Percentiles rank a stretch among this genome's conserved stretches.
Evolutionary conservation across 2,797 vertebrate species (phyloP).

Genomic region (Myotis findleyi): DNA sequence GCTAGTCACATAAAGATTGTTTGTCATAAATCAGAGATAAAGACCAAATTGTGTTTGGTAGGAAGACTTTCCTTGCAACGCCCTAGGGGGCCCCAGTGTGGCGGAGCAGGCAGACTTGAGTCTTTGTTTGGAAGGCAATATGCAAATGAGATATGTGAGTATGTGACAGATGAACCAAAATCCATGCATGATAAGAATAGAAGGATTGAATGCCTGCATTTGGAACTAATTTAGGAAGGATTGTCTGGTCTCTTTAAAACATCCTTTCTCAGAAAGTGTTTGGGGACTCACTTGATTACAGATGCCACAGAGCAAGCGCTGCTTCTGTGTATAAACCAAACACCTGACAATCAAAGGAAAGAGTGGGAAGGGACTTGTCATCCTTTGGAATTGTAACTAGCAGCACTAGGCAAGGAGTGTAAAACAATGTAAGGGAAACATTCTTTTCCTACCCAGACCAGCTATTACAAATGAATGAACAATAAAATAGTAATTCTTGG

Average conservation of each 20-base stretch:
- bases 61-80: background rate
- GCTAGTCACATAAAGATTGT: background rate
- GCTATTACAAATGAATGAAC: constrained; percentile 65
- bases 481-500: background rate
- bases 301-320: constrained; percentile 62
- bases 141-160: constrained; percentile 22
- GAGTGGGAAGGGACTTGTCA: constrained; percentile 60
- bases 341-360: constrained; percentile 74
- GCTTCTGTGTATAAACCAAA: constrained; percentile 69
- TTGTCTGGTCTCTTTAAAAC: constrained; percentile 65
- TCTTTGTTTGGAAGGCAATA: constrained; percentile 4
- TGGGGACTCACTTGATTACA: constrained; percentile 77
- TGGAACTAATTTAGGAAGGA: constrained; percentile 76
- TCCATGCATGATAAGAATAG: background rate
- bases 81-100: background rate
- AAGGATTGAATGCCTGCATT: background rate
- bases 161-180: constrained; percentile 59
- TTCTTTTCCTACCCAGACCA: constrained; percentile 42
- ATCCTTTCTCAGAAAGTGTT: constrained; percentile 53
- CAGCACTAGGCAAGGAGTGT: background rate
- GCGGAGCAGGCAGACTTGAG: background rate
- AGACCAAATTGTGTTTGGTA: fast-evolving
- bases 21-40: constrained; percentile 17
- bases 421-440: constrained; percentile 59
- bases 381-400: constrained; percentile 68